Percentiles rank a stretch among this genome's conserved stretches.
Conservation (phyloP, 2,888 invertebrate genomes). For the Bellardia pandia region DNA sequence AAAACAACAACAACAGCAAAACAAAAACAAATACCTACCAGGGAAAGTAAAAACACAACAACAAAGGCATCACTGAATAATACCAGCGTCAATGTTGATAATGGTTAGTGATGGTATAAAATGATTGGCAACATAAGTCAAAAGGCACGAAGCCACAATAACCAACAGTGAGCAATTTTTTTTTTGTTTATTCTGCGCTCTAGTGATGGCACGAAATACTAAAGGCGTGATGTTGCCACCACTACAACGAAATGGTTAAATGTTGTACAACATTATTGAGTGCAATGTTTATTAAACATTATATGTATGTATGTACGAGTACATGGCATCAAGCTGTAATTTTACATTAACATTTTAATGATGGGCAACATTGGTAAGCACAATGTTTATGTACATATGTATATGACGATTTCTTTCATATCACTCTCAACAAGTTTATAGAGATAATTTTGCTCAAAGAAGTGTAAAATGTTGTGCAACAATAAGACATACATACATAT, state of each 20-base stretch:
- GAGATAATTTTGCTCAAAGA: not conserved
- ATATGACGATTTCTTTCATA: not conserved
- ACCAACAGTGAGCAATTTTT: too few relatives aligned
- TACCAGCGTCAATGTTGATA: conserved; percentile 34
- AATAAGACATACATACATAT: not conserved
- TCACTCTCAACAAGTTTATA: conserved; percentile 6
- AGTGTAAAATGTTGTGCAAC: not conserved
- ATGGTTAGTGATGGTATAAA: not conserved
- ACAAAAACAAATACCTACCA: not conserved
- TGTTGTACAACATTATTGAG: not conserved
- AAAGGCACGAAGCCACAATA: not conserved
- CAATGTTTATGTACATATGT: too few relatives aligned
- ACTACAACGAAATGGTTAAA: not conserved
- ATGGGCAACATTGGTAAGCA: too few relatives aligned
- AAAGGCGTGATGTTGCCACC: not conserved
- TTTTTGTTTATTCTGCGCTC: too few relatives aligned
- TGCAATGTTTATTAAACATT: not conserved
- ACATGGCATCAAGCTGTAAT: too few relatives aligned
- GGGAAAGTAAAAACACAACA: not conserved
- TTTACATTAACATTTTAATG: too few relatives aligned
- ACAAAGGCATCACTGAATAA: not conserved
- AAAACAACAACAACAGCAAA: conserved; percentile 13
- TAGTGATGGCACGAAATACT: too few relatives aligned
- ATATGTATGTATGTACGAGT: too few relatives aligned
- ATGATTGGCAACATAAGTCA: conserved; percentile 26